A percentile compares a stretch with the other conserved stretches of the same genome.
Conservation (phyloP, 2,797 vertebrate species). For the Oreochromis mossambicus region DNA sequence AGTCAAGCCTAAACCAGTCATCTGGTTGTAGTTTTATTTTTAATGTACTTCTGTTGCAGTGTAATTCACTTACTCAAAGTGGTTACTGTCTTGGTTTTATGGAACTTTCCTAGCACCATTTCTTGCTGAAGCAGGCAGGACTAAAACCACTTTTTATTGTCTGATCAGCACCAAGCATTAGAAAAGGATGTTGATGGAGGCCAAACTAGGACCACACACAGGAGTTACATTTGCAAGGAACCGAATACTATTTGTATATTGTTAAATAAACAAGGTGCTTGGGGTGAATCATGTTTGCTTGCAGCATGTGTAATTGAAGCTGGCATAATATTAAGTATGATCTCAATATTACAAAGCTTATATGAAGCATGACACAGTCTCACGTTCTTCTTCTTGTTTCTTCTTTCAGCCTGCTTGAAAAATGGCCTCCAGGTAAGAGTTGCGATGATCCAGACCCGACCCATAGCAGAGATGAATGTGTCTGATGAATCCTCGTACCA, state of each 20-base stretch:
- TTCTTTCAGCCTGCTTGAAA: slow-evolving; percentile 2
- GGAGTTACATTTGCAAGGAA: not conserved
- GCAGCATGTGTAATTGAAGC: not conserved
- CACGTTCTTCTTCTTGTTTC: not conserved
- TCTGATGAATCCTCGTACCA: slow-evolving; percentile 28
- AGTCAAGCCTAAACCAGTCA: not conserved
- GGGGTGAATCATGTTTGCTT: not conserved
- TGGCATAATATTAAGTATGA: not conserved
- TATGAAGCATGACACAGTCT: not conserved
- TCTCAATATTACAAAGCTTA: not conserved
- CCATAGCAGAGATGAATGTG: slow-evolving; percentile 58
- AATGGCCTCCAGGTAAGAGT: slow-evolving; percentile 12
- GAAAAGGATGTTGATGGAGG: not conserved
- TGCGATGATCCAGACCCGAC: slow-evolving; percentile 22
- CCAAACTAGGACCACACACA: not conserved
- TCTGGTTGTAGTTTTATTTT: not conserved
- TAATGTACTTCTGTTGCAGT: not conserved
- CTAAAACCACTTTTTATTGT: not conserved
- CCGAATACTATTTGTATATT: not conserved
- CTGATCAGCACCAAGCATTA: not conserved
- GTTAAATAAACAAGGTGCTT: not conserved
- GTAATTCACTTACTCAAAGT: not conserved
- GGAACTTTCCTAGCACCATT: not conserved
- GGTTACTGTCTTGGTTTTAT: not conserved
- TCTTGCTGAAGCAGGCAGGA: not conserved